Base-by-base conservation (phyloP, 1,140 invertebrate genomes). In the Drosophila mayri region DNA sequence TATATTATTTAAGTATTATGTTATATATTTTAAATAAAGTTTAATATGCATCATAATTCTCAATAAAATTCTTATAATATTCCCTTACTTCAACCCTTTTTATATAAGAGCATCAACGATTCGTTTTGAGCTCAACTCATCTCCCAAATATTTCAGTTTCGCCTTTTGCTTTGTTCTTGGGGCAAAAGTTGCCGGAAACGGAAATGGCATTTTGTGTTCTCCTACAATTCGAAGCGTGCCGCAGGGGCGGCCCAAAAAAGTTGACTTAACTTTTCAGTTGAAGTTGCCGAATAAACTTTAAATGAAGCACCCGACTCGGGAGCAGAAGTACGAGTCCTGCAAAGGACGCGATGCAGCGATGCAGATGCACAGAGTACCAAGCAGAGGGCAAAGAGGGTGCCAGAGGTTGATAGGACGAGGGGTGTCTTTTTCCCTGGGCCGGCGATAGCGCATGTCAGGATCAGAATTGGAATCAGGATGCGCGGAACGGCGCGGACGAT, bases 261-360 rank as follows among this genome's bases (percentile, higher is more conserved):
- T 88, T 88, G 85, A 84, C 80, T 88, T 90, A 88, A 88, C 84
- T 88, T 88, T 88, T 79, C 85, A 81, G 77, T 88, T 90, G 65
- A 71, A 90, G 76, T 90, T 90, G 85, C 85, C 84, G 81, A 88
- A 90, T 84, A 88, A 88, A 90, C 76, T 87, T 87, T 83, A 66
- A 73, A 79, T 80, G 64, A 87, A 88, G 80, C 74, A 52, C 41
- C 43, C 35, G 35, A 55, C 35, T 55, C 20, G 59, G 44, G 20
- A 81, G 41, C 43, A 41, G 25, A 12, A 43, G 49, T 11, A 37
- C 30, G 22, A 38, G 32, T 40, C 50, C 46, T 30, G 47, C 7
- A 25, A 46, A 18, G 60, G 76, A 78, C 44, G 59, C 46, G 61
- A 76, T 76, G 83, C 79, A 83, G 52, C 76, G 83, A 83, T 87